A percentile compares a stretch with the other conserved stretches of the same genome.
These are phyloP conservation scores for Podabrus alpinus DNA, from an alignment of 2,888 invertebrate species.

Conservation along the genomic window DNA sequence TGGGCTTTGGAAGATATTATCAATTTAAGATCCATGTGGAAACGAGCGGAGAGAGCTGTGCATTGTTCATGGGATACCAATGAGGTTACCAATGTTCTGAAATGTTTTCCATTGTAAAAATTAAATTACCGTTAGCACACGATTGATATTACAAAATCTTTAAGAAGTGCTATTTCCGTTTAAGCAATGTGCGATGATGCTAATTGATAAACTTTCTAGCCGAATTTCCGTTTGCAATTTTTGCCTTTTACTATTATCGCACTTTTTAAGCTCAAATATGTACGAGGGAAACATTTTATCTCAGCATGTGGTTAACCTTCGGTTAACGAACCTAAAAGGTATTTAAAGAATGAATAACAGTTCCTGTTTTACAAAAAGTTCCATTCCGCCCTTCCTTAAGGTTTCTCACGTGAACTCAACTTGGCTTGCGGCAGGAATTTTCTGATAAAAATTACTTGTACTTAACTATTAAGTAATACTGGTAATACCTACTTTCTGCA, in stretches of 20 bases:
- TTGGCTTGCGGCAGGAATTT: too few relatives aligned
- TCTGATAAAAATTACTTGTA: background rate
- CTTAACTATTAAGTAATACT: background rate
- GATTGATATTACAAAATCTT: slow-evolving; percentile 3
- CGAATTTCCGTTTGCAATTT: background rate
- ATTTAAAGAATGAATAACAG: background rate
- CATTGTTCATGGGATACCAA: slow-evolving; percentile 16
- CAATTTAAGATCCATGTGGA: slow-evolving; percentile 23
- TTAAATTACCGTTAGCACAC: slow-evolving; percentile 13
- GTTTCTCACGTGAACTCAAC: too few relatives aligned
- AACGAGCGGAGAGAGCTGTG: slow-evolving; percentile 23
- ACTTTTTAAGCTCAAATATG: background rate
- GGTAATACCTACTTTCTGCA: background rate
- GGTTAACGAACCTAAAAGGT: background rate
- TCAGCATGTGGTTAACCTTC: background rate
- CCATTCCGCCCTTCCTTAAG: background rate
- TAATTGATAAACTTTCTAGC: background rate
- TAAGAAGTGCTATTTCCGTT: background rate
- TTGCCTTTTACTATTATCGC: background rate
- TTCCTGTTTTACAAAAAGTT: background rate
- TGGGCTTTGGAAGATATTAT: slow-evolving; percentile 15
- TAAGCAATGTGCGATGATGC: background rate
- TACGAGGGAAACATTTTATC: background rate
- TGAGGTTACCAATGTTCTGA: slow-evolving; percentile 26
- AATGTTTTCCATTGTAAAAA: slow-evolving; percentile 23